Base-by-base conservation (phyloP, 1,140 invertebrate genomes). In the Lasioglossum albipes region DNA sequence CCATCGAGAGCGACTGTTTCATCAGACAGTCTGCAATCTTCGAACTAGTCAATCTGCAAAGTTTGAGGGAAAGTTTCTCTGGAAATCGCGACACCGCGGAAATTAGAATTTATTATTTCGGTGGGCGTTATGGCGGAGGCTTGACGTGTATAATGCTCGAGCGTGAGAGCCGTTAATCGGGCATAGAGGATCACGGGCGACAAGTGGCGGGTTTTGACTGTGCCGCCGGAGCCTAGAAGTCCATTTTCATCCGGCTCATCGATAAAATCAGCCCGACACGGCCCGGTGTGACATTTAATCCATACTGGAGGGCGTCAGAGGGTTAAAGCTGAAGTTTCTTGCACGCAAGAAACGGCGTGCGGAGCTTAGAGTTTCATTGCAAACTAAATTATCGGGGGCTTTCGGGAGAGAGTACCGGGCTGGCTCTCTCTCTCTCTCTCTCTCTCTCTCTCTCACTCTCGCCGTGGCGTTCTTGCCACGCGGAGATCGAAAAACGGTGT, bases 331-430 rank as follows among this genome's bases (percentile, higher is more conserved):
- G 12, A 71, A 79, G 77, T 79, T 79, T 66, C 71, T 79, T 36
- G 70, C 77, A 74, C 71, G 77, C 77, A 74, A 79, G 62, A 67
- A 73, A 74, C 77, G 22, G 41, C 41, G 52, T 45, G 22, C 69
- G 61, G 52, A 65, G 59, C 77, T 67, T 45, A 42, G 61, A 57
- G 70, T 79, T 79, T 79, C 77, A 67, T 79, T 79, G 77, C 77
- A 67, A 79, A 67, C 77, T 74, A 74, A 79, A 79, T 79, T 79
- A 74, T 79, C 77, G 70, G 65, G 66, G 42, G 71, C 71, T 59
- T 66, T 10, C 6, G 18, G 16, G 31, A 18, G 5, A 27, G 45
- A 13, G 45, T 3, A 2, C 10, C 2, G 0, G 45, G 36, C 36
- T 36, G 3, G 2, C 36, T 36, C 36, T 36, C 36, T 36, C 36